These are phyloP conservation scores for Eudasyphora cyanicolor DNA, from an alignment of 2,888 invertebrate genomes.

Conservation along the genomic window DNA sequence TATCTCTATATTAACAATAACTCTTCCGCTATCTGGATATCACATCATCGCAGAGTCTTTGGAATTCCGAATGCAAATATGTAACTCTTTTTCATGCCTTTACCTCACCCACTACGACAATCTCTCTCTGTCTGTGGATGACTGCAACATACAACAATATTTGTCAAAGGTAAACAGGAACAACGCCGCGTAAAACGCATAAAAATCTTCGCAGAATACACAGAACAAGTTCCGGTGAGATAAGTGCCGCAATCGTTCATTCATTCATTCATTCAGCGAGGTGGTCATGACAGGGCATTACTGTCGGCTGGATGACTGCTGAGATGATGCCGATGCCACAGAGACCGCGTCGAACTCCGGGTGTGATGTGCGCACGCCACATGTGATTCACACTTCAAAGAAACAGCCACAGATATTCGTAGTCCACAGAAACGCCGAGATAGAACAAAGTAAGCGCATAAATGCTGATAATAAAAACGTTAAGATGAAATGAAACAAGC, in stretches of 20 bases:
- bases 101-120: not conserved
- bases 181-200: not conserved
- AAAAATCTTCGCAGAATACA: conserved; percentile 46
- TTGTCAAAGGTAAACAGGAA: conserved; percentile 13
- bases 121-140: no score
- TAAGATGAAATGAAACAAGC: conserved; percentile 63
- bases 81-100: not conserved
- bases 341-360: not conserved
- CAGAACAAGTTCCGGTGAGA: conserved; percentile 60
- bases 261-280: not conserved
- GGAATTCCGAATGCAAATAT: conserved; percentile 16
- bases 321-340: not conserved
- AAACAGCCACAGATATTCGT: conserved; percentile 27
- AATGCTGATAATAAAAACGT: conserved; percentile 59
- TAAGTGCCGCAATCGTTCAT: not conserved
- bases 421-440: conserved; percentile 21
- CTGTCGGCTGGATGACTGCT: no score
- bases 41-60: not conserved
- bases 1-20: no score
- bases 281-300: no score
- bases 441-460: conserved; percentile 31
- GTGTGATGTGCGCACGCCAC: conserved; percentile 54
- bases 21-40: not conserved
- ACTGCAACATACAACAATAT: not conserved
- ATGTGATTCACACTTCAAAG: conserved; percentile 65